Evolutionary conservation across 2,797 vertebrate species (phyloP), one percentile per base, ranked within the genome.

Genomic region (Sandelia bainsii): DNA sequence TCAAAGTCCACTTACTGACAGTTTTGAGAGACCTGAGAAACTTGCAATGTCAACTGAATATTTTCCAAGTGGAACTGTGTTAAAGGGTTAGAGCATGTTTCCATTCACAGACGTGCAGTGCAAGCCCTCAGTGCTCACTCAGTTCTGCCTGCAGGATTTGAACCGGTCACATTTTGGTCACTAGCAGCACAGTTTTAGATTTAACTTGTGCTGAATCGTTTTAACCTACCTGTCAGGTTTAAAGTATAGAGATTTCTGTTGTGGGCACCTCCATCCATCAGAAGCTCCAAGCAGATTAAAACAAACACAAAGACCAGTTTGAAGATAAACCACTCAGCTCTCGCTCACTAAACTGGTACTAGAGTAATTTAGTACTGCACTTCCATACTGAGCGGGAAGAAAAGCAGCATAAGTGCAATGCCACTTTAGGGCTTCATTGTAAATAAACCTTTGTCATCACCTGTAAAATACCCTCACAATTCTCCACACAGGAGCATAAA

Each of bases 31-130:
- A 16, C 22, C 23, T 22, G 20, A 72, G 17, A 56, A 14, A 51
- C 42, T 62, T 7, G 0, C 34, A 6, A 32, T 6, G 13, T 19
- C 29, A 39, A 12, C 53, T 59, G 4, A 56, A n/a, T 7, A 72
- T 54, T 79, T 84, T 82, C 71, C 69, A 76, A 51, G 69, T 76
- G 57, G 74, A 62, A 72, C 65, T 12, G 57, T 29, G 52, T 59
- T 3, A n/a, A 52, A 17, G 23, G 20, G 45, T 50, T 11, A 37
- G 10, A 64, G 49, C 0, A 0, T 0, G 0, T n/a, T 5, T 19
- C 62, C 6, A 48, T 40, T 48, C 19, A 57, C 0, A 46, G 44
- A 16, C 4, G 12, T 12, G 17, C 42, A 42, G 14, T 0, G 5
- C 40, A 42, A 42, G 40, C 42, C 16, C 37, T 11, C 11, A 37